These are phyloP conservation scores for Nerophis lumbriciformis DNA, from an alignment of 2,113 vertebrate species.

Conservation along the genomic window DNA sequence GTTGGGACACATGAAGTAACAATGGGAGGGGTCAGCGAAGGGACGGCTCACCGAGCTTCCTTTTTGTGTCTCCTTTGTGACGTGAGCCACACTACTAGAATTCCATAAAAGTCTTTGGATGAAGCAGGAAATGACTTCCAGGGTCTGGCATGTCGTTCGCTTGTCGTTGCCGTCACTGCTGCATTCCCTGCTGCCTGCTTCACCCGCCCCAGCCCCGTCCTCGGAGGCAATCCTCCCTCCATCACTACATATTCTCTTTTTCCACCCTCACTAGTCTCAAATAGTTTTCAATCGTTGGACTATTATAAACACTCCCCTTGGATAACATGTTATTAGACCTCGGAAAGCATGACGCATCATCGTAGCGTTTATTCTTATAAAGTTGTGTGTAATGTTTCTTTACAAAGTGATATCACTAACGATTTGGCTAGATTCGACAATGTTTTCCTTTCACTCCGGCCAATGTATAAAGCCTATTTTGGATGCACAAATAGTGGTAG, in stretches of 20 bases:
- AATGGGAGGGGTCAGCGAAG: background rate
- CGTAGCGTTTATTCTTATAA: too few relatives aligned
- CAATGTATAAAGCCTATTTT: too few relatives aligned
- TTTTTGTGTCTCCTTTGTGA: constrained; percentile 20
- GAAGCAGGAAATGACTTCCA: constrained; percentile 77
- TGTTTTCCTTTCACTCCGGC: too few relatives aligned
- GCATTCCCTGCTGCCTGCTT: constrained; percentile 48
- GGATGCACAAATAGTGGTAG: background rate
- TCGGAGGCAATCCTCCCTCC: constrained; percentile 1
- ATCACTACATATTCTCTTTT: background rate
- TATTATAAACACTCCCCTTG: too few relatives aligned
- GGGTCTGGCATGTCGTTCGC: constrained; percentile 72
- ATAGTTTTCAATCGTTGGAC: too few relatives aligned
- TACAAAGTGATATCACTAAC: too few relatives aligned
- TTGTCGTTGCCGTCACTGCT: constrained; percentile 62
- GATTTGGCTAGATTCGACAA: too few relatives aligned
- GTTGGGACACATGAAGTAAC: constrained; percentile 1
- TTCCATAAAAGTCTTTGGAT: constrained; percentile 76
- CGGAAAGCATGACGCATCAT: too few relatives aligned
- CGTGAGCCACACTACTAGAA: constrained; percentile 55
- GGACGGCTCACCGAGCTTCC: constrained; percentile 10
- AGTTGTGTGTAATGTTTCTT: too few relatives aligned
- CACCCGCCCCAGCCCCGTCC: constrained; percentile 14
- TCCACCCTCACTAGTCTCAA: background rate
- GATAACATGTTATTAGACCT: too few relatives aligned